Conservation (phyloP, 1,140 invertebrate genomes). For the Amphibalanus amphitrite region DNA sequence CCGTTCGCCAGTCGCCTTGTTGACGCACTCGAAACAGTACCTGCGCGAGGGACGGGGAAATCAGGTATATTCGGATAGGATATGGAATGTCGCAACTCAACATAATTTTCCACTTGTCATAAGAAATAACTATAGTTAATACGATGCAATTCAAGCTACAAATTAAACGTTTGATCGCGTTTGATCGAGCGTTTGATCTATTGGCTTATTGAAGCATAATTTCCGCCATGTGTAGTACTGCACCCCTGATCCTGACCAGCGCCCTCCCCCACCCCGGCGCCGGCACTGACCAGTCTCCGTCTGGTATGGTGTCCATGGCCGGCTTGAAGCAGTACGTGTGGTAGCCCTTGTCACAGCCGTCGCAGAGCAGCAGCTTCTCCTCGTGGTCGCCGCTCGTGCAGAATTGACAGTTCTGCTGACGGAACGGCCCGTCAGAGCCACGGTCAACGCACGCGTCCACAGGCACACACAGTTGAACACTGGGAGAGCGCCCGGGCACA, state of each 20-base stretch:
- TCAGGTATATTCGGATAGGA: too few species aligned
- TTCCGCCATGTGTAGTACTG: too few species aligned
- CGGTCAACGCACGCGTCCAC: neutral
- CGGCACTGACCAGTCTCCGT: constrained; percentile 71
- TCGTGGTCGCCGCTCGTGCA: constrained; percentile 91
- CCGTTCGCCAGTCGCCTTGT: constrained; percentile 76
- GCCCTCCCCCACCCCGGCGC: too few species aligned
- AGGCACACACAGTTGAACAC: neutral
- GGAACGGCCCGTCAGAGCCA: constrained; percentile 14
- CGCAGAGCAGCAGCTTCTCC: constrained; percentile 82
- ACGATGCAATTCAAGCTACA: too few species aligned
- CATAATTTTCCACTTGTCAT: too few species aligned
- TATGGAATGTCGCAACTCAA: too few species aligned
- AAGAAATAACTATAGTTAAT: too few species aligned
- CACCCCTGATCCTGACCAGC: too few species aligned
- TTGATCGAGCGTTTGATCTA: too few species aligned
- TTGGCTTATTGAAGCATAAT: too few species aligned
- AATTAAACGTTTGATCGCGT: too few species aligned
- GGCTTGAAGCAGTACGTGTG: constrained; percentile 98
- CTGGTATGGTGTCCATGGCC: constrained; percentile 84
- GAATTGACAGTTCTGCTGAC: constrained; percentile 85
- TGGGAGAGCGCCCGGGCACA: too few species aligned
- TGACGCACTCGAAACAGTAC: constrained; percentile 91
- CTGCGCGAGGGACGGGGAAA: constrained; percentile 26
- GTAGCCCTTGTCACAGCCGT: constrained; percentile 93